Base-by-base conservation (phyloP, 2,888 invertebrate genomes). In the Helobdella robusta region DNA sequence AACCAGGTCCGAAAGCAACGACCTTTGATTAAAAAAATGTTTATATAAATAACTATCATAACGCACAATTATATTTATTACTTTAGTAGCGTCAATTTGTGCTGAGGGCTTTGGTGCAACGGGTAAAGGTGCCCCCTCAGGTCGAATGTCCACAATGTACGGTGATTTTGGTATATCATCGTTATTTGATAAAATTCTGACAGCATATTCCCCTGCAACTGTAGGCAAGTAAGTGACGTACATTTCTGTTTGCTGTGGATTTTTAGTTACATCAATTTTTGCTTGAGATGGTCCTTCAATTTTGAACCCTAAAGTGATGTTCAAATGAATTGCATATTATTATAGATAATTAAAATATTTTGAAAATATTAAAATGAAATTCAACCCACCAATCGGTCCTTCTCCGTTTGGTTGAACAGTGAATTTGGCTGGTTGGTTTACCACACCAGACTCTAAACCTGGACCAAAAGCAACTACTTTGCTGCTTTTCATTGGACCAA, bases 101-200 rank as follows among this genome's bases (percentile, higher is more conserved):
- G 54, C 20, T n/a, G 50, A 30, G 5, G 50, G 32, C 46, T 62
- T 62, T 28, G 48, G 62, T 6, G 25, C 56, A 30, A 56, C 25
- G 25, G 56, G 56, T n/a, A n/a, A n/a, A 28, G 48, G 32, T 25
- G 34, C 59, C n/a, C 59, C 56, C 36, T 50, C 59, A 11, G 89
- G 87, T 66, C 86, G 77, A 73, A 90, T 85, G 74, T 87, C 85
- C 61, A 89, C 87, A 79, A 91, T 88, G 77, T 86, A 90, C 0
- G 91, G 91, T 46, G 89, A 89, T 74, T 87, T 86, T 60, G 89
- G 89, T 79, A 92, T 90, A 81, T 92, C 90, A 80, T 91, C 89
- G 72, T 86, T 86, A 77, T 89, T 87, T 75, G 89, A 89, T 63
- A 90, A 82, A 73, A 90, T 86, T 75, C 90, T 89, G 46, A 90